Evolutionary conservation across 2,113 vertebrate genomes (phyloP).

Genomic region (Hyperoodon ampullatus): DNA sequence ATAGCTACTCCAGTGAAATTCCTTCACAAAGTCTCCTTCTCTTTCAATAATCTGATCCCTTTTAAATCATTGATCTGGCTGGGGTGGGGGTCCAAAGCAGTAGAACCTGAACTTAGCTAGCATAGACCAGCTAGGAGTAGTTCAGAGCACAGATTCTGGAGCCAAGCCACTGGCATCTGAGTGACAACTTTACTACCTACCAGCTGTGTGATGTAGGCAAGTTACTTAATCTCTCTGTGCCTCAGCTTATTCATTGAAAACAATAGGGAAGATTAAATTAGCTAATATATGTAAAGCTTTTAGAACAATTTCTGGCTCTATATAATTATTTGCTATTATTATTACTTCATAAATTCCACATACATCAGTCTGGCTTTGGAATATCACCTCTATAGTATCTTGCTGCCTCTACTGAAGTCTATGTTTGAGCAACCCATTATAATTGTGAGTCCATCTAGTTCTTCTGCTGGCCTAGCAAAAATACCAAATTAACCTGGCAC

Average conservation of each 20-base stretch:
- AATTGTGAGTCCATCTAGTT: not conserved
- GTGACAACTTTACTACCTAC: not conserved
- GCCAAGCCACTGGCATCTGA: not conserved
- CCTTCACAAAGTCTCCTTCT: not conserved
- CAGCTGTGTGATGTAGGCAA: not conserved
- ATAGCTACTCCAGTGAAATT: not conserved
- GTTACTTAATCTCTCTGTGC: not conserved
- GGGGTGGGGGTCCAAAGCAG: not conserved
- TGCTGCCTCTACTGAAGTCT: not conserved
- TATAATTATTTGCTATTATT: not conserved
- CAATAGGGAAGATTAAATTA: not conserved
- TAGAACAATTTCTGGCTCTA: not conserved
- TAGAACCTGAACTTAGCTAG: not conserved
- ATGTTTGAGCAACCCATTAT: not conserved
- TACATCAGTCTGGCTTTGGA: not conserved
- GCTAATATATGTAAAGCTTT: not conserved
- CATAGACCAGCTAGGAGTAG: not conserved
- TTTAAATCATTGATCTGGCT: not conserved
- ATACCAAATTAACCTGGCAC: not conserved
- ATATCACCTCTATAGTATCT: not conserved
- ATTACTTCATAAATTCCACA: not conserved
- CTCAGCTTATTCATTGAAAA: not conserved
- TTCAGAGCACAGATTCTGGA: not conserved
- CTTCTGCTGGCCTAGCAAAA: not conserved
- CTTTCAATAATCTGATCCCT: not conserved